phyloP scores from a whole-genome alignment of 2,113 vertebrate species.

The Rafetus swinhoei region DNA sequence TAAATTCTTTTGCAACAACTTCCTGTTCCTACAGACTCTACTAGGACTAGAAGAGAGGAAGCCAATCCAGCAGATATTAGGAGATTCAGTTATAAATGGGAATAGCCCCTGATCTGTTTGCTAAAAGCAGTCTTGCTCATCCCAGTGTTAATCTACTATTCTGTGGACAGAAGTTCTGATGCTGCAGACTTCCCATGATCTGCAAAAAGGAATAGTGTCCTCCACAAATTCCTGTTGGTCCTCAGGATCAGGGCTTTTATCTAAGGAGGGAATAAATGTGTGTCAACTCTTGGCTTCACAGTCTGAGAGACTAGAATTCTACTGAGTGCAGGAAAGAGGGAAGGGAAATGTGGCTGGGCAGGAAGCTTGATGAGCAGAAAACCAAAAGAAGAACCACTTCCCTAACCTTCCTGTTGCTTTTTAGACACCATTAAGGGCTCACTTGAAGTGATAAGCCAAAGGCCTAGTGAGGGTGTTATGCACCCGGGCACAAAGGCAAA shows the following conservation, averaged over 20 bases:
- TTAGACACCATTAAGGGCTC: conserved; percentile 1
- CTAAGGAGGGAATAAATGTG: not conserved
- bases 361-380: conserved; percentile 45
- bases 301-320: conserved; percentile 50
- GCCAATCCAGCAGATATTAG: not conserved
- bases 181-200: not conserved
- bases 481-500: too few relatives aligned
- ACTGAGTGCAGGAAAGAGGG: conserved; percentile 32
- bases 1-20: not conserved
- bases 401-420: conserved; percentile 57
- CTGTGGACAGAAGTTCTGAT: not conserved
- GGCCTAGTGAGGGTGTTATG: too few relatives aligned
- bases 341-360: conserved; percentile 7
- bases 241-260: not conserved
- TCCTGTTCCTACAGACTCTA: not conserved
- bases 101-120: not conserved
- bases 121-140: not conserved
- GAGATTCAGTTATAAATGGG: not conserved
- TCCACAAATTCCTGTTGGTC: not conserved
- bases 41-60: not conserved
- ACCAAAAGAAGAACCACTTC: not conserved
- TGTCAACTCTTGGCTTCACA: not conserved
- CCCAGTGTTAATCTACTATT: not conserved
- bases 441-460: conserved; percentile 2
- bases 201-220: not conserved